A percentile compares a stretch with the other conserved stretches of the same genome.
These are phyloP conservation scores for Passer montanus DNA, from an alignment of 2,113 vertebrate genomes.

Conservation along the genomic window DNA sequence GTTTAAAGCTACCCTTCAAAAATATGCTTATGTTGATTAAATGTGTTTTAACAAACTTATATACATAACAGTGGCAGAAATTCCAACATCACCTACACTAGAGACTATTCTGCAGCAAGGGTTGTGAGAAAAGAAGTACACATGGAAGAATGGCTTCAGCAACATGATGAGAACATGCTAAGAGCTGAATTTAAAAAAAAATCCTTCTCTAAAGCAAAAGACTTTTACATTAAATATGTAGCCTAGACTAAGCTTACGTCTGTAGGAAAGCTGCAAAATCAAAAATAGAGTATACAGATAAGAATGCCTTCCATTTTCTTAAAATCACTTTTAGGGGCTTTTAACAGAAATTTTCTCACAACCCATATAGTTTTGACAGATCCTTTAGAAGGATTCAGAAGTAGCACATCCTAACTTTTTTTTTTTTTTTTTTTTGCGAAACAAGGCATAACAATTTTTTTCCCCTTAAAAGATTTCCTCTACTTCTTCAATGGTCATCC, in stretches of 20 bases:
- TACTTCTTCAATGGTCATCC: not conserved
- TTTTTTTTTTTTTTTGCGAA: not conserved
- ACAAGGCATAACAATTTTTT: not conserved
- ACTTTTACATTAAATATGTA: not conserved
- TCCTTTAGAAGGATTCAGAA: not conserved
- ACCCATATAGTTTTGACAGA: not conserved
- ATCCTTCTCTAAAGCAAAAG: not conserved
- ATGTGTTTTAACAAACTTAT: not conserved
- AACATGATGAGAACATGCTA: not conserved
- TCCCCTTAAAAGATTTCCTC: not conserved
- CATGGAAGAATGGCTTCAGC: not conserved
- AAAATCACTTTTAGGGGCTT: not conserved
- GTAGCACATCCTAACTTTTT: not conserved
- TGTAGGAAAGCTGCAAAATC: not conserved
- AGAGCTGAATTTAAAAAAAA: not conserved
- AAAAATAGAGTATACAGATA: not conserved
- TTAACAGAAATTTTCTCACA: not conserved
- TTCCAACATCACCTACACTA: not conserved
- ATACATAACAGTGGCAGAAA: not conserved
- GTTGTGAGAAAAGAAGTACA: not conserved
- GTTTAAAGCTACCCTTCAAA: not conserved
- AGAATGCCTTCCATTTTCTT: not conserved
- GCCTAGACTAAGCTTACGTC: not conserved
- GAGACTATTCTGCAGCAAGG: not conserved
- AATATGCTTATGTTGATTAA: not conserved